Percentiles rank a stretch among this genome's conserved stretches.
These are phyloP conservation scores for Oopsacas minuta DNA, from an alignment of 37 sponge, comb jelly and placozoan species.

Conservation along the genomic window DNA sequence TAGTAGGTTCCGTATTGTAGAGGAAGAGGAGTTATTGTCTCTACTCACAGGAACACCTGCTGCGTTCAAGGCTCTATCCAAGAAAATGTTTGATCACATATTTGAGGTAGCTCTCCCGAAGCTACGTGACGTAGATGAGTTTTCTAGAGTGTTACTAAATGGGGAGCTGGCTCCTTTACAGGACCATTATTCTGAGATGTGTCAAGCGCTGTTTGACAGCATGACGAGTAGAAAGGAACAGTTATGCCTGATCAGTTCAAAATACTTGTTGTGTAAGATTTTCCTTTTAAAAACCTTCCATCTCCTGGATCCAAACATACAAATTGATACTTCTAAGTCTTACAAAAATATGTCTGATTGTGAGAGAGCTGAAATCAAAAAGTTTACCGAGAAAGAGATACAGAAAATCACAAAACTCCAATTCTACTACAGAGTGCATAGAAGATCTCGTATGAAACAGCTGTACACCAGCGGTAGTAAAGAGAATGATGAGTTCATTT, in stretches of 20 bases:
- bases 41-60: background rate
- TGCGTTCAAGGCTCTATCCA: background rate
- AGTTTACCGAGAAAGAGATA: background rate
- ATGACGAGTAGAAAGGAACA: background rate
- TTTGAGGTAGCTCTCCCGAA: background rate
- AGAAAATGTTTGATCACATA: background rate
- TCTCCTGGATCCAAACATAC: background rate
- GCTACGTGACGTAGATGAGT: background rate
- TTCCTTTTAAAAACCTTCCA: background rate
- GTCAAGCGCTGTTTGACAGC: conserved; percentile 6
- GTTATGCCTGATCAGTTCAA: background rate
- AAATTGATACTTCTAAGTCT: background rate
- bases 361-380: background rate
- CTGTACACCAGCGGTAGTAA: background rate
- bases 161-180: background rate
- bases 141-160: background rate
- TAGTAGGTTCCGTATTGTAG: background rate
- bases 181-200: background rate
- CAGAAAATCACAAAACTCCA: background rate
- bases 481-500: background rate
- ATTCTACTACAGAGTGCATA: background rate
- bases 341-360: background rate
- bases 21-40: background rate
- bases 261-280: background rate
- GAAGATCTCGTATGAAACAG: background rate